Conservation (phyloP, 2,888 invertebrate genomes). For the Scaptodrosophila latifasciaeformis region DNA sequence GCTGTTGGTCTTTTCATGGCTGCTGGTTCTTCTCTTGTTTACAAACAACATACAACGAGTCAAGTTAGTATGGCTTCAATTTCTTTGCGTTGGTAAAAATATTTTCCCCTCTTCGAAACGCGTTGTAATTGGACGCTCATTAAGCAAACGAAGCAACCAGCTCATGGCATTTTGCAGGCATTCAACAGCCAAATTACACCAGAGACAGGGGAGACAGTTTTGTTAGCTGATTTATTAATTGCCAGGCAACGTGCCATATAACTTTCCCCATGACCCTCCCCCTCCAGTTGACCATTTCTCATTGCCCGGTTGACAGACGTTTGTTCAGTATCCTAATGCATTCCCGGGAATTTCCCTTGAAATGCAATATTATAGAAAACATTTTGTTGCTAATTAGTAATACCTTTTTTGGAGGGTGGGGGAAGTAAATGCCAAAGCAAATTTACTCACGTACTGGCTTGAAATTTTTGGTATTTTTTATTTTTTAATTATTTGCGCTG, state of each 20-base stretch:
- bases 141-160: constrained; percentile 6
- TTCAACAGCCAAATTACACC: no score
- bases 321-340: background rate
- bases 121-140: constrained; percentile 34
- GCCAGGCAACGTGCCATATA: constrained; percentile 4
- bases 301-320: constrained; percentile 31
- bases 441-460: constrained; percentile 1
- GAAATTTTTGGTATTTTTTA: no score
- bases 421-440: no score
- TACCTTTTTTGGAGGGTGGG: no score
- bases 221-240: constrained; percentile 25
- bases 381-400: constrained; percentile 36
- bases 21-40: no score
- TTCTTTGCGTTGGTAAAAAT: no score
- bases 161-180: background rate
- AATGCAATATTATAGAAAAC: background rate
- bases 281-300: constrained; percentile 26
- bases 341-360: no score
- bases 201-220: no score
- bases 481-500: constrained; percentile 25
- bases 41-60: no score
- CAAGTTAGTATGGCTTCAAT: no score
- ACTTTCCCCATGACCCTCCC: background rate
- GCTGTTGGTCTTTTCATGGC: no score
- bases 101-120: no score